These are phyloP conservation scores for Hepsetus odoe DNA, from an alignment of 2,113 vertebrate genomes.

Conservation along the genomic window DNA sequence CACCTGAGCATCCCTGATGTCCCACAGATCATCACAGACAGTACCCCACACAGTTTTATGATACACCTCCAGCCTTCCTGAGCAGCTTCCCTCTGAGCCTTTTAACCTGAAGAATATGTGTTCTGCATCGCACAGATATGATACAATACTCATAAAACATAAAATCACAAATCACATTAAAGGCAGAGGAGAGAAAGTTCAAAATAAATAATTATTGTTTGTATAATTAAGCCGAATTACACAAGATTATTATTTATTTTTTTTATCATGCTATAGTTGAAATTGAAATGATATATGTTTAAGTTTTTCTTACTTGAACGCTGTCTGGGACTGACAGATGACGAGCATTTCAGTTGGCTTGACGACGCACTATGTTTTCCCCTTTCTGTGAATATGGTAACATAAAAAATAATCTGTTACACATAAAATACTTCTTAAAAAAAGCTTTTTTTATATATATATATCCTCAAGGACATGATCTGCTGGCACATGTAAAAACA, in stretches of 20 bases:
- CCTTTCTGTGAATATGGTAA: too few relatives aligned
- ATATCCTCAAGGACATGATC: too few relatives aligned
- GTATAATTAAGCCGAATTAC: too few relatives aligned
- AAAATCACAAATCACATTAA: background rate
- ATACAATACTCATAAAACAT: background rate
- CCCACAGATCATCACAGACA: background rate
- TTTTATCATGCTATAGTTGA: background rate
- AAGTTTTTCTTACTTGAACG: slow-evolving; percentile 2
- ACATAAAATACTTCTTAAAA: too few relatives aligned
- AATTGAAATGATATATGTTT: background rate
- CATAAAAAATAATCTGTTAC: too few relatives aligned
- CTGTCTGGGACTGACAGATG: background rate
- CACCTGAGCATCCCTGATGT: background rate
- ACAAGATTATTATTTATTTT: too few relatives aligned
- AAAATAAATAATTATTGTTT: background rate
- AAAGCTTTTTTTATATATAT: too few relatives aligned
- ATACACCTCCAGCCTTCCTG: background rate
- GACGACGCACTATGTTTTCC: background rate
- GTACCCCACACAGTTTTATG: background rate
- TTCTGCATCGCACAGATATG: background rate
- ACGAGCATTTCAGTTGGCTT: slow-evolving; percentile 3
- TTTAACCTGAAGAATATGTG: background rate
- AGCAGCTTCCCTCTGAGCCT: background rate
- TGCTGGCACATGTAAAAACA: too few relatives aligned
- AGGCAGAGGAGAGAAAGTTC: background rate